Conservation (phyloP, 2,113 vertebrate species). For the Campylomormyrus tamandua region DNA sequence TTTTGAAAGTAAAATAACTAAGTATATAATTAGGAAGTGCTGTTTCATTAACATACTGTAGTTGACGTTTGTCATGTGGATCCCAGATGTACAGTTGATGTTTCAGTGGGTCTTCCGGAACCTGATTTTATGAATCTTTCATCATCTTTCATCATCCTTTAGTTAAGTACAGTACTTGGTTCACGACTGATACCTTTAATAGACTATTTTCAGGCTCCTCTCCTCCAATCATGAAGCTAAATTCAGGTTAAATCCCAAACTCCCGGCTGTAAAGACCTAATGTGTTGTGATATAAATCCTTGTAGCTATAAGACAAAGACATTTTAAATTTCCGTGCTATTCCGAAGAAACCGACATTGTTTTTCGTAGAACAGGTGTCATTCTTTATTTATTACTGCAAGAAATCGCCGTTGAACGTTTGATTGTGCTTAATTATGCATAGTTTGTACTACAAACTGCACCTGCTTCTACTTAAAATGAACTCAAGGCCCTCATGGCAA, state of each 20-base stretch:
- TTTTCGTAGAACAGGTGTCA: slow-evolving; percentile 11
- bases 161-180: background rate
- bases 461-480: slow-evolving; percentile 20
- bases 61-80: background rate
- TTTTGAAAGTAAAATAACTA: background rate
- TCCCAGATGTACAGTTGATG: too few species aligned
- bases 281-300: background rate
- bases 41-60: background rate
- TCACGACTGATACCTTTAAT: background rate
- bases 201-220: background rate
- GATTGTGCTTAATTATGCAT: slow-evolving; percentile 9
- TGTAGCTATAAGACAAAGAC: background rate
- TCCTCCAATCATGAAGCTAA: background rate
- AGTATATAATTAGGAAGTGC: background rate
- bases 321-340: background rate
- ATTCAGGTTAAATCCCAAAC: background rate
- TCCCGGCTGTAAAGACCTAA: background rate
- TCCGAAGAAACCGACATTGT: background rate
- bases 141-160: background rate
- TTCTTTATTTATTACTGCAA: background rate
- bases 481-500: background rate
- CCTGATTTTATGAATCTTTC: background rate
- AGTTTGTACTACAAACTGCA: background rate
- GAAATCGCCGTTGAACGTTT: background rate
- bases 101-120: background rate